phyloP scores from a whole-genome alignment of 2,888 invertebrate genomes.

The Drosophila lutescens region DNA sequence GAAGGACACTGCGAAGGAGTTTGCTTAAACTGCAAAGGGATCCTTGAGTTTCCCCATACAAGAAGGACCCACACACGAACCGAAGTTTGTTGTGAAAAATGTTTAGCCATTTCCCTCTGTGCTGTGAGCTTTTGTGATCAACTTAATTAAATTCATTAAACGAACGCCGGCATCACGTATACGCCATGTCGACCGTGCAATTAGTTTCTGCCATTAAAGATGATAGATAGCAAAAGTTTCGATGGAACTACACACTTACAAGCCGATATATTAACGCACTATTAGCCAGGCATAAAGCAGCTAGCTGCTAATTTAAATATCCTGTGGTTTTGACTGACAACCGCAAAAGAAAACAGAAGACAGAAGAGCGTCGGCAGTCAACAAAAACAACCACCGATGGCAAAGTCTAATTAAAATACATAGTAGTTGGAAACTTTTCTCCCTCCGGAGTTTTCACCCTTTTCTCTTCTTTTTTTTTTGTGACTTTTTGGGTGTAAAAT shows the following conservation, averaged over 20 bases:
- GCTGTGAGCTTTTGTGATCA: slow-evolving; percentile 59
- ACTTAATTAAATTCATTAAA: slow-evolving; percentile 77
- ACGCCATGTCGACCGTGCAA: slow-evolving; percentile 52
- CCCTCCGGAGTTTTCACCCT: slow-evolving; percentile 12
- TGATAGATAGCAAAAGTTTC: slow-evolving; percentile 33
- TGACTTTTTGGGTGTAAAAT: slow-evolving; percentile 56
- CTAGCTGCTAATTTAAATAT: slow-evolving; percentile 69
- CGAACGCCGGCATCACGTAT: slow-evolving; percentile 55
- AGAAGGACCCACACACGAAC: slow-evolving; percentile 3
- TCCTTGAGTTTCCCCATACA: slow-evolving; percentile 29
- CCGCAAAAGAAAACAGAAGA: slow-evolving; percentile 8
- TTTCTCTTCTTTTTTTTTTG: neutral
- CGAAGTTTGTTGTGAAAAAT: slow-evolving; percentile 57
- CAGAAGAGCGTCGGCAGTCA: neutral
- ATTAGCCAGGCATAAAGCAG: slow-evolving; percentile 49
- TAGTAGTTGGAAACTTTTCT: slow-evolving; percentile 52
- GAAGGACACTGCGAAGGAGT: slow-evolving; percentile 13
- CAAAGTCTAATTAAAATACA: slow-evolving; percentile 71
- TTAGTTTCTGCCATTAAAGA: slow-evolving; percentile 57
- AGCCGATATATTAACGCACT: slow-evolving; percentile 36
- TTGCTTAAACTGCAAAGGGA: slow-evolving; percentile 21
- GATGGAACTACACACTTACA: slow-evolving; percentile 37
- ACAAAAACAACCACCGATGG: slow-evolving; percentile 15
- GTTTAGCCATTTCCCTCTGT: slow-evolving; percentile 56
- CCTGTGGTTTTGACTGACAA: slow-evolving; percentile 49